Evolutionary conservation across 2,113 vertebrate species (phyloP).

Genomic region (Gymnogyps californianus): DNA sequence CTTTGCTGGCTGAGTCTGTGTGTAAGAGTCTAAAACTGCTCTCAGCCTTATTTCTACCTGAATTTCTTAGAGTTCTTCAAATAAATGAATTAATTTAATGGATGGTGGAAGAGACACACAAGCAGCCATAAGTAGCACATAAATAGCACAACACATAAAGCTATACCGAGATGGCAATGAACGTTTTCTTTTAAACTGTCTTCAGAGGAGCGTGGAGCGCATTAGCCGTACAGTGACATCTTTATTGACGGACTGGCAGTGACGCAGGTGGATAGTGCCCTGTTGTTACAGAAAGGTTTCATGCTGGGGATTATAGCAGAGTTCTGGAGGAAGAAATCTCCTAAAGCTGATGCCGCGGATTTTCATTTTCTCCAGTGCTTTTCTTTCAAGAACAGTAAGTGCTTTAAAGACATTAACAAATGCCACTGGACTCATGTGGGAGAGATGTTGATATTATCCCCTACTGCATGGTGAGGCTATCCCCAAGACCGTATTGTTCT

Average conservation of each 20-base stretch:
- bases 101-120: background rate
- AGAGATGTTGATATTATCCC: background rate
- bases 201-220: background rate
- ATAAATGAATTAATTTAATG: background rate
- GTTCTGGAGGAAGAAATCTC: background rate
- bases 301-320: background rate
- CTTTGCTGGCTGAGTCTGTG: no score
- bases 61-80: background rate
- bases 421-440: background rate
- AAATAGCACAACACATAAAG: background rate
- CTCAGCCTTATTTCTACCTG: background rate
- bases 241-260: background rate
- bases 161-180: rapidly evolving
- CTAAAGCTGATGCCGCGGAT: background rate
- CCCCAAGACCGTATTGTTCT: rapidly evolving
- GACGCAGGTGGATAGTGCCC: background rate
- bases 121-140: background rate
- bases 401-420: background rate
- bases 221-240: background rate
- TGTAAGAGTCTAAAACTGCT: background rate
- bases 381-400: background rate
- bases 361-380: background rate
- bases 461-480: no score
- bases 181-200: rapidly evolving
- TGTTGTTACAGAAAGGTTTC: background rate